Evolutionary conservation across 2,888 invertebrate genomes (phyloP).

Genomic region (Aquatica leii): DNA sequence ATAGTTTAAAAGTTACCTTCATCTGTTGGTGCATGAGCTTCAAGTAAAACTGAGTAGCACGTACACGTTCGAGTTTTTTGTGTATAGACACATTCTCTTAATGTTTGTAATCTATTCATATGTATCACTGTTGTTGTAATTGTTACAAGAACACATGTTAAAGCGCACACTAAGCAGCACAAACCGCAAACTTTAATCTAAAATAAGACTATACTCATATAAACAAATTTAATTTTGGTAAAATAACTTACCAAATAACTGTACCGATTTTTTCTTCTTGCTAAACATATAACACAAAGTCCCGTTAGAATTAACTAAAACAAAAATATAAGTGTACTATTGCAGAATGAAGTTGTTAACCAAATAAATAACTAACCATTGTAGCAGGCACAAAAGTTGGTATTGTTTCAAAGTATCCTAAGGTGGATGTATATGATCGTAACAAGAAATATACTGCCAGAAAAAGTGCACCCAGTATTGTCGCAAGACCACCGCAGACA

Average conservation of each 20-base stretch:
- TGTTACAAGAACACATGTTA: slow-evolving; percentile 87
- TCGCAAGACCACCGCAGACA: slow-evolving; percentile 80
- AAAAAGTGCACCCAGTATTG: slow-evolving; percentile 78
- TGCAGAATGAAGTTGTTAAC: background rate
- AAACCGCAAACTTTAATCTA: slow-evolving; percentile 91
- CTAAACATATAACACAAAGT: slow-evolving; percentile 85
- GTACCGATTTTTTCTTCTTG: slow-evolving; percentile 83
- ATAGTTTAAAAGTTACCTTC: slow-evolving; percentile 61
- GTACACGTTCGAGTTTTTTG: slow-evolving; percentile 80
- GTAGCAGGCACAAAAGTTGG: slow-evolving; percentile 94
- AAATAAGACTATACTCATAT: slow-evolving; percentile 39
- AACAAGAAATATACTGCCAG: slow-evolving; percentile 82
- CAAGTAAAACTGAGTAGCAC: slow-evolving; percentile 77
- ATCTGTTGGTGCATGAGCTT: slow-evolving; percentile 69
- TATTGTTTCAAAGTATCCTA: slow-evolving; percentile 87
- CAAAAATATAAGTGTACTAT: slow-evolving; percentile 15
- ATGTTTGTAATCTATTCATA: slow-evolving; percentile 87
- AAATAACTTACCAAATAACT: slow-evolving; percentile 89
- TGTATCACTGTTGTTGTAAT: slow-evolving; percentile 92
- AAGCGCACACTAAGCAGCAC: slow-evolving; percentile 85
- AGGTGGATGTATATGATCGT: slow-evolving; percentile 79
- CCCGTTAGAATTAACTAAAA: slow-evolving; percentile 86
- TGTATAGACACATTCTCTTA: slow-evolving; percentile 88
- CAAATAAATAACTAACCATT: no score
- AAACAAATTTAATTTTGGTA: no score